Conservation (phyloP, 2,888 invertebrate species). For the Drosophila pullipes region DNA sequence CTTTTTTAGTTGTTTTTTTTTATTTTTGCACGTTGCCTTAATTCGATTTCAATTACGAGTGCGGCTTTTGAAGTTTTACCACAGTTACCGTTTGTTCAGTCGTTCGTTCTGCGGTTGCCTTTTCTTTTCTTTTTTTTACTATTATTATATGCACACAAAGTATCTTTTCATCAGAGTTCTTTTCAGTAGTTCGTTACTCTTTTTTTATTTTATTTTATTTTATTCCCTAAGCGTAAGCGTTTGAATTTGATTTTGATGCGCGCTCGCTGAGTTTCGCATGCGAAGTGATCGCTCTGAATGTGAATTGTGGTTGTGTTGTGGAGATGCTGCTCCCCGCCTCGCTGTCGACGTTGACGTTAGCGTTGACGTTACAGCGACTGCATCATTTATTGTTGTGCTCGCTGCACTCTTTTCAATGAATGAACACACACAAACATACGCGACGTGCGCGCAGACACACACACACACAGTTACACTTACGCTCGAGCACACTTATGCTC, state of each 20-base stretch:
- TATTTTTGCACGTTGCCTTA: conserved; percentile 69
- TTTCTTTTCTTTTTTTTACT: conserved; percentile 40
- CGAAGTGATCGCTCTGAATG: conserved; percentile 71
- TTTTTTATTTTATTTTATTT: conserved; percentile 13
- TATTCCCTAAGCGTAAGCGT: conserved; percentile 50
- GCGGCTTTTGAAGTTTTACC: conserved; percentile 69
- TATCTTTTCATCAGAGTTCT: conserved; percentile 56
- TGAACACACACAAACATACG: conserved; percentile 53
- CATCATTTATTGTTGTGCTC: conserved; percentile 64
- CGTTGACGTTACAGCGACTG: conserved; percentile 59
- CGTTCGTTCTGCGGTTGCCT: conserved; percentile 41
- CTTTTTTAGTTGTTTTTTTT: conserved; percentile 35
- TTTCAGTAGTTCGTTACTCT: conserved; percentile 59
- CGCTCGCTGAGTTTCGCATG: conserved; percentile 80
- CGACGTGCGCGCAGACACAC: conserved; percentile 14
- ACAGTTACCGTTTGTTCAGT: conserved; percentile 60
- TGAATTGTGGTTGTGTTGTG: conserved; percentile 41
- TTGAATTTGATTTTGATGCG: conserved; percentile 74
- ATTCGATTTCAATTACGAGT: conserved; percentile 81
- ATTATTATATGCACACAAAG: conserved; percentile 67
- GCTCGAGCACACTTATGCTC: conserved; percentile 15
- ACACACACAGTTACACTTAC: conserved; percentile 30
- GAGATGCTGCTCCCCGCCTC: conserved; percentile 35
- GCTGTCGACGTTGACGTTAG: conserved; percentile 52
- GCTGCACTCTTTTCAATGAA: conserved; percentile 69